Conservation (phyloP, 2,888 invertebrate genomes). For the Trichacis sp. region DNA sequence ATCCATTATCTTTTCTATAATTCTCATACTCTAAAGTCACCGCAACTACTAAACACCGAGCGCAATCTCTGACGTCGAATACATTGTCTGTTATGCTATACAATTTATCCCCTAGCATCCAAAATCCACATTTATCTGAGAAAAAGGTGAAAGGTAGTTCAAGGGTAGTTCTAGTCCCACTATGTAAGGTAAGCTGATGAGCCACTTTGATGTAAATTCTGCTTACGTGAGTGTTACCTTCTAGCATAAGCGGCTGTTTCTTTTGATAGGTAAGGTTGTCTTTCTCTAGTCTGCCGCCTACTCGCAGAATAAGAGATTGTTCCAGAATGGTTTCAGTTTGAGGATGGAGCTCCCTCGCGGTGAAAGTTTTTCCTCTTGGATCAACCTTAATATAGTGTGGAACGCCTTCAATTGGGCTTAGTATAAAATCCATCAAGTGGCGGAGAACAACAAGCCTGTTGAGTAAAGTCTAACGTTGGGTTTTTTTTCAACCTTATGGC, state of each 20-base stretch:
- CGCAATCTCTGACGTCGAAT: not conserved
- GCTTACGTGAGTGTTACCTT: not conserved
- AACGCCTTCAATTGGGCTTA: too few species aligned
- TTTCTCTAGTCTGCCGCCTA: conserved; percentile 18
- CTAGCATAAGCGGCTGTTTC: conserved; percentile 15
- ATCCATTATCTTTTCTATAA: too few species aligned
- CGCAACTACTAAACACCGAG: too few species aligned
- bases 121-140: conserved; percentile 18
- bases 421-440: too few species aligned
- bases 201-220: conserved; percentile 3
- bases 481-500: too few species aligned
- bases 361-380: not conserved
- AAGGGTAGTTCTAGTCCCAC: conserved; percentile 9
- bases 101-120: not conserved
- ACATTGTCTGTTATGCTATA: not conserved
- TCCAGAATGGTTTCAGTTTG: not conserved
- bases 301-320: conserved; percentile 3
- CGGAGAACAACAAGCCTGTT: not conserved
- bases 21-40: too few species aligned
- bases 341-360: too few species aligned
- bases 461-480: too few species aligned
- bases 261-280: not conserved
- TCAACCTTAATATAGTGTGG: not conserved
- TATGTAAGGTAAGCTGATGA: conserved; percentile 6
- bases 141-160: too few species aligned